These are phyloP conservation scores for Phaethornis superciliosus DNA, from an alignment of 2,113 vertebrate genomes.

Conservation along the genomic window DNA sequence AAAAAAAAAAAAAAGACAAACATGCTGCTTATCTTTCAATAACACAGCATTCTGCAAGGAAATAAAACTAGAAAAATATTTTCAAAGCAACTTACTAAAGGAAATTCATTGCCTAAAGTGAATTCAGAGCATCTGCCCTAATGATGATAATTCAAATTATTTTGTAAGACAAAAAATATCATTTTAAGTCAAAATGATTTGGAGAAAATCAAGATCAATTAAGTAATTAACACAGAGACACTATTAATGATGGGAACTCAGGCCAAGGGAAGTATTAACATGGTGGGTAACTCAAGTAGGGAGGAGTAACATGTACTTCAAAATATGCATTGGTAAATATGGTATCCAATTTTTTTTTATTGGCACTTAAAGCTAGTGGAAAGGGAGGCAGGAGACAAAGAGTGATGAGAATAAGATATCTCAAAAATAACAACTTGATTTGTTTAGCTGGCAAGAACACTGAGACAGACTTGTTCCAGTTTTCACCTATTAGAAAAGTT, in stretches of 20 bases:
- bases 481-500: neutral
- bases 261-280: neutral
- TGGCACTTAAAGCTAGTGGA: neutral
- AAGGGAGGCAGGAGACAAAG: fast-evolving
- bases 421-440: neutral
- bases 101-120: neutral
- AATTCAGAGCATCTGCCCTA: neutral
- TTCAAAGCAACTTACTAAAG: neutral
- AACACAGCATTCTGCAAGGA: neutral
- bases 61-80: neutral
- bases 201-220: neutral
- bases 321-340: neutral
- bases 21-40: neutral
- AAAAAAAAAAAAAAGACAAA: neutral
- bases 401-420: neutral
- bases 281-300: neutral
- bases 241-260: neutral
- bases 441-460: neutral
- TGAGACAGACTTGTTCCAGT: neutral
- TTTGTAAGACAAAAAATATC: neutral
- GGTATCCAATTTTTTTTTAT: neutral
- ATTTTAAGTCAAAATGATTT: neutral
- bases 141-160: neutral
- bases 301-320: neutral
- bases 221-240: neutral